Percentiles rank a stretch among this genome's conserved stretches.
Conservation (phyloP, 2,113 vertebrate species). For the Pangasianodon hypophthalmus region DNA sequence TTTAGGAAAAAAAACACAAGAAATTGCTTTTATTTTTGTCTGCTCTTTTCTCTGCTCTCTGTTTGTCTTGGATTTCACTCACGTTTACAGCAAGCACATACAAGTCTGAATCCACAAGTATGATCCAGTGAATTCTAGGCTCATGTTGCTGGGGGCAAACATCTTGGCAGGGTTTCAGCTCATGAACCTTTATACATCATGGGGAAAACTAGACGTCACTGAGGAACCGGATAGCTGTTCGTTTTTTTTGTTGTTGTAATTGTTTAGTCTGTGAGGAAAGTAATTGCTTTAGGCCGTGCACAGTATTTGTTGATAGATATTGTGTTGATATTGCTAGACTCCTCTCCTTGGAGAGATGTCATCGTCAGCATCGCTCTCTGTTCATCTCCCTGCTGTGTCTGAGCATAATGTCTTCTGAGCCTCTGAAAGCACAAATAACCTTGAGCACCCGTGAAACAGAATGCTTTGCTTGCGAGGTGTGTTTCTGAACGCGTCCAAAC, state of each 20-base stretch:
- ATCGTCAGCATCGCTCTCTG: not conserved
- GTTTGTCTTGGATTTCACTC: constrained; percentile 30
- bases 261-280: not conserved
- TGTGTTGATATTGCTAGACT: constrained; percentile 12
- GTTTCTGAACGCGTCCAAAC: not conserved
- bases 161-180: constrained; percentile 23
- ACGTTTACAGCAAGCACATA: constrained; percentile 45
- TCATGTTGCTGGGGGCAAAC: constrained; percentile 26
- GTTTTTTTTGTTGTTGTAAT: constrained; percentile 2
- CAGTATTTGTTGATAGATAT: constrained; percentile 22
- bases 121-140: constrained; percentile 37
- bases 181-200: constrained; percentile 12
- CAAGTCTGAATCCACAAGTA: constrained; percentile 53
- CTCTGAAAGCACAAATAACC: constrained; percentile 22
- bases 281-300: constrained; percentile 9
- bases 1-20: constrained; percentile 22
- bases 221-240: not conserved
- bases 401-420: not conserved
- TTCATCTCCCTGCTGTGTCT: constrained; percentile 22
- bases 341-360: constrained; percentile 13
- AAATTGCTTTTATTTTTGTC: constrained; percentile 47
- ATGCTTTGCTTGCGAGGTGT: not conserved
- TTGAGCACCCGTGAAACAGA: not conserved
- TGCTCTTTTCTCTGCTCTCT: constrained; percentile 5
- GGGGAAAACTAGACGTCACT: not conserved